Base-by-base conservation (phyloP, 2,888 invertebrate species). In the Platycheirus rosarum region DNA sequence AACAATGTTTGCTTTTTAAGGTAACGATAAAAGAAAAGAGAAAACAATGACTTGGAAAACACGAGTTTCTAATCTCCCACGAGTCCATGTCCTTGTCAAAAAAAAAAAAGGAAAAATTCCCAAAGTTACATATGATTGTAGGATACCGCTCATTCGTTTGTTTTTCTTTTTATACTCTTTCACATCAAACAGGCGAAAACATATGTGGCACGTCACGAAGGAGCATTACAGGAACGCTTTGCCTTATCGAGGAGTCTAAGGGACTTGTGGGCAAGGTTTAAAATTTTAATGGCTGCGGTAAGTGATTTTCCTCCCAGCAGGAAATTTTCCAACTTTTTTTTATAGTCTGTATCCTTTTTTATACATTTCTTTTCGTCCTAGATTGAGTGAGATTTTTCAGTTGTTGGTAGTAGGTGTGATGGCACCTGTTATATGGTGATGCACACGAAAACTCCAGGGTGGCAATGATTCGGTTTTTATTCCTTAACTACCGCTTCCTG, bases 161-260 rank as follows among this genome's bases (percentile, higher is more conserved):
- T 46, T 35, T 51, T 65, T 44, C 55, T 37, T 66, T 73, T 73
- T 70, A 2, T 18, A 18, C 9, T 55, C 44, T 44, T n/a, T 3
- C 42, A 40, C 40, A 51, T 77, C 91, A 40, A 48, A 69, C 85
- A 95, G 92, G 97, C 97, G 0, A 97, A 97, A 90, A 93, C 93
- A 18, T 98, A 97, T 89, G 95, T 98, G 51, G 95, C 96, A 86
- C 93, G 94, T 51, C 97, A 98, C 89, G 97, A 98, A 90, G 97
- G 97, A 0, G 96, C 95, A 86, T 92, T 97, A 62, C 97, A 97
- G 88, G 96, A 97, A 88, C 91, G 97, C 79, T 92, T 97, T 80
- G 97, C 97, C n/a, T 96, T 97, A 90, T 96, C 95, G 79, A 95
- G 95, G 89, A 96, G 95, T 86, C 96, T 97, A 2, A 93, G 93